Evolutionary conservation across 2,113 vertebrate species (phyloP).

Genomic region (Phainopepla nitens): DNA sequence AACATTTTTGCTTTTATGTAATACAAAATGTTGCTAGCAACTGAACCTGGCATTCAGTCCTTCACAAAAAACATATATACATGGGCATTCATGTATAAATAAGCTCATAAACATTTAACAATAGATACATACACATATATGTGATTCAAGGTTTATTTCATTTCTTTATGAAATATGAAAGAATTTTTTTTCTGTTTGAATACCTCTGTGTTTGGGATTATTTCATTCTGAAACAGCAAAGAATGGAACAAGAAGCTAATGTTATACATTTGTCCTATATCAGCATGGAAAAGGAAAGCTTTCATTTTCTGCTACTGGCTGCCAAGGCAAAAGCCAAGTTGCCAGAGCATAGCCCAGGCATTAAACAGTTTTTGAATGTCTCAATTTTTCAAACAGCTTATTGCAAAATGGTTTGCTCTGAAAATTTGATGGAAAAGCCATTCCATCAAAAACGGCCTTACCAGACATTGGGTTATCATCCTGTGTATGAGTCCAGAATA

Average conservation of each 20-base stretch:
- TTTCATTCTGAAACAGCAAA: background rate
- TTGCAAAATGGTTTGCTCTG: background rate
- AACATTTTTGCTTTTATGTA: constrained; percentile 44
- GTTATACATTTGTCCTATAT: background rate
- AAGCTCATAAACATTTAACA: background rate
- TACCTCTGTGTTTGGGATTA: background rate
- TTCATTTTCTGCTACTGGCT: background rate
- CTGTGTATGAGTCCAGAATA: background rate
- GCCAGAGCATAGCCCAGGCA: background rate
- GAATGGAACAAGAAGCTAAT: background rate
- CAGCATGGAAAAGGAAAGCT: background rate
- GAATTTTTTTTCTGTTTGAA: background rate
- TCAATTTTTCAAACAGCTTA: background rate
- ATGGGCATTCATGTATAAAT: background rate
- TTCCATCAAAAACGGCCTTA: background rate
- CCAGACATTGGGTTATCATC: background rate
- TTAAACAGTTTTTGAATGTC: background rate
- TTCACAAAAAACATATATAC: background rate
- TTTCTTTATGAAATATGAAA: background rate
- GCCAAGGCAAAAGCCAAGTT: background rate
- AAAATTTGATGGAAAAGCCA: background rate
- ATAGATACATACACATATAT: background rate
- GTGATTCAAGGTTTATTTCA: background rate
- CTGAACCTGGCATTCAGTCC: background rate
- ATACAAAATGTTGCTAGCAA: background rate